Conservation (phyloP, 2,113 vertebrate genomes). For the Telmatochromis brichardi region DNA sequence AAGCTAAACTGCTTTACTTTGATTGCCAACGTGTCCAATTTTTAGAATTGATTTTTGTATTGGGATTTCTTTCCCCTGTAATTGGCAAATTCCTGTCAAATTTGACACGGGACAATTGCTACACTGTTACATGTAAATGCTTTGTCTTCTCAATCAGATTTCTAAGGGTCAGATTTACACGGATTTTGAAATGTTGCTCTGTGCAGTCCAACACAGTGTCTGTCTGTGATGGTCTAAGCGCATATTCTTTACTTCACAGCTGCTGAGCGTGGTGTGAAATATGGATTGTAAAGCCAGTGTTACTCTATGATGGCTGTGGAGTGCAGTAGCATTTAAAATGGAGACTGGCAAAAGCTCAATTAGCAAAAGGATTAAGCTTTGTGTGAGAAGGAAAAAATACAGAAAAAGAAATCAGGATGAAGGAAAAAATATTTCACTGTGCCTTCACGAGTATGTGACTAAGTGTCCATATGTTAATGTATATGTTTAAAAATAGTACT, state of each 20-base stretch:
- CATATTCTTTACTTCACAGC: not conserved
- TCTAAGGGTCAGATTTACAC: not conserved
- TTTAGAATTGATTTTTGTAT: not conserved
- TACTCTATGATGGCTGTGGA: not conserved
- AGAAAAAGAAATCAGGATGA: not conserved
- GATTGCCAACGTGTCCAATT: not conserved
- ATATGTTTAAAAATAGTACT: not conserved
- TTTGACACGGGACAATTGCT: not conserved
- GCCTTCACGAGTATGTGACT: not conserved
- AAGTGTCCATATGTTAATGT: not conserved
- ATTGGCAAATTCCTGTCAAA: not conserved
- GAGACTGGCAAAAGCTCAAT: not conserved
- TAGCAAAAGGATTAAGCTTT: constrained; percentile 22
- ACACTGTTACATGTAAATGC: not conserved
- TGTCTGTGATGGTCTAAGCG: not conserved
- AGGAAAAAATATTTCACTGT: not conserved
- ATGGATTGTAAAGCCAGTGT: not conserved
- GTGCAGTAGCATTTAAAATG: constrained; percentile 6
- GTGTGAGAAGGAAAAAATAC: not conserved
- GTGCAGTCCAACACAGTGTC: not conserved
- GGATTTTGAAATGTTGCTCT: constrained; percentile 5
- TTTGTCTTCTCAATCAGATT: not conserved
- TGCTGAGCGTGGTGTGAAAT: constrained; percentile 35
- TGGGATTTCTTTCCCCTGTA: not conserved
- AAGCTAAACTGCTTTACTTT: not conserved